phyloP scores from a whole-genome alignment of 2,797 vertebrate species.

The Tadarida brasiliensis region DNA sequence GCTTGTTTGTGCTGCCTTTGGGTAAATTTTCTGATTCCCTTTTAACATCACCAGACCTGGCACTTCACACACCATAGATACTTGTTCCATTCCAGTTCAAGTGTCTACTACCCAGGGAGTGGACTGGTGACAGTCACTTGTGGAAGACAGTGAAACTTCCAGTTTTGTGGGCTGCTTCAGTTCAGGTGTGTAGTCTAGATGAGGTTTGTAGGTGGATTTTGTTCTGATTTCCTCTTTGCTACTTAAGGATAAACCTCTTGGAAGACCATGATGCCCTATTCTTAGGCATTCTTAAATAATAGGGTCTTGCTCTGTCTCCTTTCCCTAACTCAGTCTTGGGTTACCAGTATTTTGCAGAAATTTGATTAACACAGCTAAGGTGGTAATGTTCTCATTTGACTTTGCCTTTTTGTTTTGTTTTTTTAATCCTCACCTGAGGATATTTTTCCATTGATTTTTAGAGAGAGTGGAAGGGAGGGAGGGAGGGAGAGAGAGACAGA shows the following conservation, averaged over 20 bases:
- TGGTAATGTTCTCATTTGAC: slow-evolving; percentile 59
- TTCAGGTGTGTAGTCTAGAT: not conserved
- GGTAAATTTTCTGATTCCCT: slow-evolving; percentile 25
- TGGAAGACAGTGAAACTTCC: not conserved
- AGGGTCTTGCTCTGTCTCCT: not conserved
- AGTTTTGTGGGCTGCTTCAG: slow-evolving; percentile 37
- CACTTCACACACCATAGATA: not conserved
- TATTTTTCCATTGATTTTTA: no score
- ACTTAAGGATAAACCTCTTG: not conserved
- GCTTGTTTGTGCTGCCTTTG: slow-evolving; percentile 22
- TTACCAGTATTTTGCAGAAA: slow-evolving; percentile 55
- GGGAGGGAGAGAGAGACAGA: no score
- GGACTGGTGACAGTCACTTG: slow-evolving; percentile 8
- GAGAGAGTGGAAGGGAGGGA: no score
- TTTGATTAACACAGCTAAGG: slow-evolving; percentile 15
- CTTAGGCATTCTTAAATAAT: slow-evolving; percentile 9
- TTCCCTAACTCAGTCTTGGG: not conserved
- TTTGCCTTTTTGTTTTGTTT: slow-evolving; percentile 7
- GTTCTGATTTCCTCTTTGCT: slow-evolving; percentile 53
- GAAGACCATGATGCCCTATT: not conserved
- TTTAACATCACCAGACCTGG: not conserved
- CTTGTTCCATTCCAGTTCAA: slow-evolving; percentile 23
- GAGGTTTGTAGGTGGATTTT: not conserved
- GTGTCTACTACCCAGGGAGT: not conserved
- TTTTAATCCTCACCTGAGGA: no score